Base-by-base conservation (phyloP, 2,113 vertebrate genomes). In the Lontra canadensis region DNA sequence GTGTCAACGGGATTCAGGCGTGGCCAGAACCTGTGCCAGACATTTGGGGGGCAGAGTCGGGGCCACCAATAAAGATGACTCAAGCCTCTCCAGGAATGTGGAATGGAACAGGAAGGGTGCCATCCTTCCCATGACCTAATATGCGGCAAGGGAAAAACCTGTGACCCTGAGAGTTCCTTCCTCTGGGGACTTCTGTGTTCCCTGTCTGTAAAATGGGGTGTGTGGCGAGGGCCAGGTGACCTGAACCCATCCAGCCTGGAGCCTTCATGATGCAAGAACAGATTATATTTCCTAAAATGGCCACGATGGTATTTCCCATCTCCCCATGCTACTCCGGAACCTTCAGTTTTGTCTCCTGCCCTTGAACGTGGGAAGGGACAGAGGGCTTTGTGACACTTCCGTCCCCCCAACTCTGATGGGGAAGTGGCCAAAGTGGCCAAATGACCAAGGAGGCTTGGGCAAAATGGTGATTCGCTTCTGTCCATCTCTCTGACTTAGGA, bases 401-500 rank as follows among this genome's bases (percentile, higher is more conserved):
- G 29, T 47, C 47, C 15, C 8, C 26, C 12, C 55, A 20, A 57
- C 57, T 20, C 57, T 20, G 4, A 86, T 0, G 13, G 23, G 18
- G 74, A 8, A 3, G 65, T 6, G 29, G 9, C 0, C 1, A 7
- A 29, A 17, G 67, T 9, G 52, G 61, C 29, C 0, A 3, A 11
- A 67, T 36, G 36, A 21, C 74, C 4, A 23, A 1, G 3, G 73
- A 21, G n/a, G 20, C 39, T 9, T 2, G 15, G 4, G 44, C 26
- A 10, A 3, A 1, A n/a, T 34, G n/a, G 63, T 9, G 36, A 42
- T 0, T 3, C 0, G 1, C 44, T 49, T 23, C 36, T 1, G 34
- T 73, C 49, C 1, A 1, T 36, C 31, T 26, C 49, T 7, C 26
- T 6, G 42, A 73, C 69, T 34, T 0, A 0, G 25, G 36, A 42